These are phyloP conservation scores for Momotus momota DNA, from an alignment of 2,797 vertebrate genomes.

Conservation along the genomic window DNA sequence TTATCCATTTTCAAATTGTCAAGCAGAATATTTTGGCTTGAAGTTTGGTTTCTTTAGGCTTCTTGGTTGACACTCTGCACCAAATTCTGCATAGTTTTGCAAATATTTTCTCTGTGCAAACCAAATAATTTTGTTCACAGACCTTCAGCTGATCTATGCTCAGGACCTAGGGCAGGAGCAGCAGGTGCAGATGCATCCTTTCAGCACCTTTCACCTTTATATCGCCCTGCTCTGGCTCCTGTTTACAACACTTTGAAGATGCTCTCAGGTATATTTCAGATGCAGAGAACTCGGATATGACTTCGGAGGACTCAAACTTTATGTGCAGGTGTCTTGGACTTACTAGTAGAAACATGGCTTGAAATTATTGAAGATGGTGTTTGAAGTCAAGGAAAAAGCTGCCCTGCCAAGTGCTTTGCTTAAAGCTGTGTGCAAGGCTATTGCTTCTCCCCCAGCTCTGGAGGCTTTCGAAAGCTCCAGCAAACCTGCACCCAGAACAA, in stretches of 20 bases:
- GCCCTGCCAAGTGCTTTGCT: neutral
- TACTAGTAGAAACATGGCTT: neutral
- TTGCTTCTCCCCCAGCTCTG: neutral
- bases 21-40: neutral
- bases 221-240: neutral
- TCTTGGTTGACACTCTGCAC: neutral
- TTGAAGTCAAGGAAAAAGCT: neutral
- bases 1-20: neutral
- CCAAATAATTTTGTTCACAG: neutral
- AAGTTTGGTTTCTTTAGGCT: neutral
- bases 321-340: neutral
- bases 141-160: neutral
- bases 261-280: neutral
- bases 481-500: neutral
- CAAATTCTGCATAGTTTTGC: neutral
- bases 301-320: neutral
- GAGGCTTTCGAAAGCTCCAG: neutral
- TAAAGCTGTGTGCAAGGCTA: neutral
- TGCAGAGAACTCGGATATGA: neutral
- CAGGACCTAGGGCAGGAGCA: neutral
- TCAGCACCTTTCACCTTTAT: neutral
- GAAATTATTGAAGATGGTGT: neutral
- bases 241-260: neutral
- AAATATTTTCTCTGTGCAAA: neutral
- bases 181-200: fast-evolving